These are phyloP conservation scores for Furcula furcula DNA, from an alignment of 2,888 invertebrate genomes.

Conservation along the genomic window DNA sequence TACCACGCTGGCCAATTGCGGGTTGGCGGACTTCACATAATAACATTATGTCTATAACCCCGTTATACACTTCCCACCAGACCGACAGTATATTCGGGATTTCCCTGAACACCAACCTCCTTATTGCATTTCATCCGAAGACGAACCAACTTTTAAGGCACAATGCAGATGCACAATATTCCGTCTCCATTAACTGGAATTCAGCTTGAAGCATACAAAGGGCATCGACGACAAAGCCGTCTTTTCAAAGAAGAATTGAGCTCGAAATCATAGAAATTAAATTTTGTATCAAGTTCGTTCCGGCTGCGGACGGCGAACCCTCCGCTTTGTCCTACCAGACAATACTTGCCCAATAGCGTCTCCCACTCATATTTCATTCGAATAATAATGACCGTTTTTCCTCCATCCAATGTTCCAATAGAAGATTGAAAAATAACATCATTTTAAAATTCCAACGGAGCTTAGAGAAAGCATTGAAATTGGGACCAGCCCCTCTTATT, in stretches of 20 bases:
- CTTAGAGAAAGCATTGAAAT: too few relatives aligned
- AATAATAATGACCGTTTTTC: conserved; percentile 62
- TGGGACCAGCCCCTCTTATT: too few relatives aligned
- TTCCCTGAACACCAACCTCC: too few relatives aligned
- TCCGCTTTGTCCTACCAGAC: conserved; percentile 59
- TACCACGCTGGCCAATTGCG: too few relatives aligned
- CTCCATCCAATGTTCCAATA: conserved; percentile 61
- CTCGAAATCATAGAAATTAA: conserved; percentile 68
- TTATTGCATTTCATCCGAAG: too few relatives aligned
- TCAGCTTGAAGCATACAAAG: conserved; percentile 60
- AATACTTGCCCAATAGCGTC: conserved; percentile 55
- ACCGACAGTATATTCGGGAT: too few relatives aligned
- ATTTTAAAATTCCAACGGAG: conserved; percentile 25
- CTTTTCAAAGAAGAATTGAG: conserved; percentile 51
- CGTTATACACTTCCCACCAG: too few relatives aligned
- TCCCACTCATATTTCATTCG: conserved; percentile 68
- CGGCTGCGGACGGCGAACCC: conserved; percentile 37
- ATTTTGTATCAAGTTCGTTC: conserved; percentile 62
- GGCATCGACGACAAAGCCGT: conserved; percentile 57
- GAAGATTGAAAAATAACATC: conserved; percentile 46
- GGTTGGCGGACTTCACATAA: too few relatives aligned
- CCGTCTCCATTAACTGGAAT: conserved; percentile 58
- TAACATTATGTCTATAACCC: too few relatives aligned
- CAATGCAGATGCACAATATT: conserved; percentile 64
- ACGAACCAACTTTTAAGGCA: too few relatives aligned